Evolutionary conservation across 2,888 invertebrate species (phyloP).

Genomic region (Lutraria lutraria): DNA sequence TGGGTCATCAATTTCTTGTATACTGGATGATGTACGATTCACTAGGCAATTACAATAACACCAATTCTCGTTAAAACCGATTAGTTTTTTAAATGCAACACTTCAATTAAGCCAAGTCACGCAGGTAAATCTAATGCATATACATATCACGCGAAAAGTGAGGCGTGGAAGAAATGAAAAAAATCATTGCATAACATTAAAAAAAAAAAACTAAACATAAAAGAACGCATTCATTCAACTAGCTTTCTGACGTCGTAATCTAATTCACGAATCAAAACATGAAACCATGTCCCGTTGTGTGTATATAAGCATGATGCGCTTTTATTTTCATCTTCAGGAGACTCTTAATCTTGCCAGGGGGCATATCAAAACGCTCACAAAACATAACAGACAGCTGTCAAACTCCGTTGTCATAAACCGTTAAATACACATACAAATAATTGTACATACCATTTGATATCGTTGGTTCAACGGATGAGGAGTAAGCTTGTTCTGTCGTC

Average conservation of each 20-base stretch:
- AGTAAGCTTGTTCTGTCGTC: slow-evolving; percentile 27
- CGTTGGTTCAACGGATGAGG: slow-evolving; percentile 9
- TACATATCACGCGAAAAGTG: neutral
- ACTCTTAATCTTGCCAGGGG: neutral
- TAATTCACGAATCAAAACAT: neutral
- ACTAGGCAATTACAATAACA: neutral
- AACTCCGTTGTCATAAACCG: slow-evolving; percentile 43
- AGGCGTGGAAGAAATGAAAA: neutral
- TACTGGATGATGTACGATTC: neutral
- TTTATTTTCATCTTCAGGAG: neutral
- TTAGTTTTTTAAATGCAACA: neutral
- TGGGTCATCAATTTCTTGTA: neutral
- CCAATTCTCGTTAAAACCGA: neutral
- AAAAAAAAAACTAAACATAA: neutral
- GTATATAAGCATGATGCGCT: neutral
- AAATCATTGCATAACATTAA: neutral
- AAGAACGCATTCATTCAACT: neutral
- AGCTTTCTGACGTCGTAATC: neutral
- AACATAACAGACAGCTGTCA: slow-evolving; percentile 46
- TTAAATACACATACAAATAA: slow-evolving; percentile 26
- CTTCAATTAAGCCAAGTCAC: neutral
- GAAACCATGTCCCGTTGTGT: neutral
- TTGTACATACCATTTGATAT: neutral
- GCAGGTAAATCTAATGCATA: neutral
- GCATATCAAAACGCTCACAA: slow-evolving; percentile 20